Base-by-base conservation (phyloP, 2,888 invertebrate species). In the Ptychoptera contaminata region DNA sequence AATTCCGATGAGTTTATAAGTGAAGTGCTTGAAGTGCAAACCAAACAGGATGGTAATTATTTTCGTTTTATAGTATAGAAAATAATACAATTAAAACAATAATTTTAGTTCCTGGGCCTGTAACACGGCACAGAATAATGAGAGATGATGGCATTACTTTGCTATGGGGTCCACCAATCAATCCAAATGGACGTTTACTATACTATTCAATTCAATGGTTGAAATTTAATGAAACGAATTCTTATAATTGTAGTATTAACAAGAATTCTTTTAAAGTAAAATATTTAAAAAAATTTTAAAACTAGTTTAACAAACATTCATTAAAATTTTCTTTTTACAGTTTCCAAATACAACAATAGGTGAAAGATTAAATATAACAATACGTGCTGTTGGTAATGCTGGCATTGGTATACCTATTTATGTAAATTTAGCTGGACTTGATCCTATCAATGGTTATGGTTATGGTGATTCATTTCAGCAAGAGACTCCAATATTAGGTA, bases 341-440 rank as follows among this genome's bases (percentile, higher is more conserved):
- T 65, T 66, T 46, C 64, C 65, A 16, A 64, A 64, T 42, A 56
- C 63, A 12, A 60, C 62, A 7, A 61, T 63, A 44, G 55, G 55
- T 8, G 61, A 62, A 16, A 60, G 60, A 53, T 60, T 65, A 36
- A 62, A 65, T 49, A 60, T 65, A 32, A 60, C 65, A 9, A 55
- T 66, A 3, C 58, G 63, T 8, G 65, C 64, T 2, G 58, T 63
- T 10, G 64, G 65, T 2, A 61, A 62, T 31, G 62, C 60, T 2
- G 65, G 64, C 7, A 57, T 61, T 2, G 65, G 65, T 1, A 59
- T 62, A 1, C 65, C 65, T 2, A 60, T 65, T 40, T 64, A 55
- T 42, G 58, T 64, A 10, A 59, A 65, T 48, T 48, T 63, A 42
- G 52, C 42, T 16, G 16, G 30, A 23, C 23, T 5, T 5, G 23